Conservation (phyloP, 2,113 vertebrate species). For the Butorides virescens region DNA sequence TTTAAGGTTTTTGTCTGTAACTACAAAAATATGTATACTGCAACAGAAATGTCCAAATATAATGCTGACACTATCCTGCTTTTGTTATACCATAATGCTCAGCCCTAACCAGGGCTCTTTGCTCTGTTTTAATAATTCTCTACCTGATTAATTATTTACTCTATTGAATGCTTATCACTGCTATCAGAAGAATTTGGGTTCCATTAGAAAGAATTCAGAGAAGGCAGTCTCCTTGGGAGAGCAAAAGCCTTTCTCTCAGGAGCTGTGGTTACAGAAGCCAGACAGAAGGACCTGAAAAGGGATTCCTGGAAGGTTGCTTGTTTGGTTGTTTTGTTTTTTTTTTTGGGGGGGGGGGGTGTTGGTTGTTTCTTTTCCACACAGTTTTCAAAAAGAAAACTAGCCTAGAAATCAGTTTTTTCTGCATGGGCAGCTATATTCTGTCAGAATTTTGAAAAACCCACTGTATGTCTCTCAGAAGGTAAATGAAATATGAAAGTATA, state of each 20-base stretch:
- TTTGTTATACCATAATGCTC: not conserved
- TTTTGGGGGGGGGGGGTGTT: not conserved
- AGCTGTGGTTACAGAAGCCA: not conserved
- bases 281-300: not conserved
- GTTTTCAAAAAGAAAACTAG: not conserved
- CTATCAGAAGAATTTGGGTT: not conserved
- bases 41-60: not conserved
- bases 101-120: not conserved
- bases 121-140: not conserved
- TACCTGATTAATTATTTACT: not conserved
- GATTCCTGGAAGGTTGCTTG: not conserved
- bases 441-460: conserved; percentile 9
- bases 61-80: not conserved
- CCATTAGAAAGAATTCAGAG: not conserved
- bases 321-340: not conserved
- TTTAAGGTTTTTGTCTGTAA: not conserved
- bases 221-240: not conserved
- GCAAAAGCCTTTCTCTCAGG: not conserved
- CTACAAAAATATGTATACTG: not conserved
- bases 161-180: not conserved
- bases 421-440: not conserved
- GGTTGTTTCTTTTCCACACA: not conserved
- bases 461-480: not conserved
- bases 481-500: conserved; percentile 9
- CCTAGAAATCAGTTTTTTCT: conserved; percentile 21